phyloP scores from a whole-genome alignment of 35 echinoderm and acorn worm species.

The Lytechinus pictus region DNA sequence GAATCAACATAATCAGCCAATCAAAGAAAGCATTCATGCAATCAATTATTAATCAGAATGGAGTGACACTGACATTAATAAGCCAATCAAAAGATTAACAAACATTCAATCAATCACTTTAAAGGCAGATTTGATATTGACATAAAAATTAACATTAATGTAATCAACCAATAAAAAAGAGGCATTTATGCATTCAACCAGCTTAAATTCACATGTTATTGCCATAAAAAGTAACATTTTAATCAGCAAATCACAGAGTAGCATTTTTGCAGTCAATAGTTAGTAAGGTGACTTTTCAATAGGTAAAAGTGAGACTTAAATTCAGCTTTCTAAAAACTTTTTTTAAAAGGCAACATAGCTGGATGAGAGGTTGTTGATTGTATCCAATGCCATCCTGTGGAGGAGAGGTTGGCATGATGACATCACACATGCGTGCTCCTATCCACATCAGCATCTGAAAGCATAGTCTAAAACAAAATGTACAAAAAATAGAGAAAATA shows the following conservation, averaged over 20 bases:
- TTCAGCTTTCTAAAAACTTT: background rate
- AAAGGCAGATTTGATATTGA: background rate
- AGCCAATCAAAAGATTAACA: too few species aligned
- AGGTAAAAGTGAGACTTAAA: background rate
- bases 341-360: background rate
- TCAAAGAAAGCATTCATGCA: background rate
- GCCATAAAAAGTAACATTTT: background rate
- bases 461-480: slow-evolving; percentile 25
- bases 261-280: background rate
- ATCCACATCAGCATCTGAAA: background rate
- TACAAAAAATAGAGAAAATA: background rate
- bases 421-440: slow-evolving; percentile 32
- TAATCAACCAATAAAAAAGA: background rate
- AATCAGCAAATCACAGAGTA: background rate
- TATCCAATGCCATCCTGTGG: background rate
- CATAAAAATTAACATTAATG: background rate
- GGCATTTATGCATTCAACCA: background rate
- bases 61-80: background rate
- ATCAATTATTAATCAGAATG: background rate
- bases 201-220: background rate
- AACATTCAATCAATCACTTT: background rate
- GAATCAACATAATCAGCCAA: background rate
- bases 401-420: slow-evolving; percentile 19
- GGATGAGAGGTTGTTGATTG: background rate
- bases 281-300: too few species aligned